Evolutionary conservation across 2,888 invertebrate genomes (phyloP).

Genomic region (Isotomurus palustris): DNA sequence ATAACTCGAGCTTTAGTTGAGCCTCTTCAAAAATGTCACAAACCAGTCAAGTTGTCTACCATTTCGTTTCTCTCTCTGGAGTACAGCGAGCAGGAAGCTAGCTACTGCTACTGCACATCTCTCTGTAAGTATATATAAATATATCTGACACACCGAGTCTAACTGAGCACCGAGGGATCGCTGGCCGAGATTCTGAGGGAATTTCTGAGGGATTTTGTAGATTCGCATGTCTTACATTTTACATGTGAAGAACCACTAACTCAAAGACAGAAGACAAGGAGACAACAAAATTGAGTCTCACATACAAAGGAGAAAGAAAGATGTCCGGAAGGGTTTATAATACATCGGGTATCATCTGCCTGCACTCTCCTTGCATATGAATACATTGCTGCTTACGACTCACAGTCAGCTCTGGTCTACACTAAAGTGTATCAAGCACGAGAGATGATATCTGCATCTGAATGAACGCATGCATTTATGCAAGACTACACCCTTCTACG

Average conservation of each 20-base stretch:
- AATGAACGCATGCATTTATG: slow-evolving; percentile 24
- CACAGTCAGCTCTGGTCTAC: too few relatives aligned
- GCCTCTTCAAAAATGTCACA: slow-evolving; percentile 17
- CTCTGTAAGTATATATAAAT: neutral
- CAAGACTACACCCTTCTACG: slow-evolving; percentile 16
- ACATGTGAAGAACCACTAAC: neutral
- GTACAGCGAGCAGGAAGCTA: too few relatives aligned
- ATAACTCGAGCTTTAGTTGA: slow-evolving; percentile 15
- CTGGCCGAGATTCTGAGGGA: slow-evolving; percentile 4
- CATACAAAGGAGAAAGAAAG: too few relatives aligned
- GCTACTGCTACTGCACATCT: too few relatives aligned
- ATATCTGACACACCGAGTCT: neutral
- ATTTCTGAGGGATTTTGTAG: slow-evolving; percentile 1
- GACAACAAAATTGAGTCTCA: neutral
- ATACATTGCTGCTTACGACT: too few relatives aligned
- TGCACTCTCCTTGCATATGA: neutral
- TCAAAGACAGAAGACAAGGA: neutral
- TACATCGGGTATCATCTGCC: too few relatives aligned
- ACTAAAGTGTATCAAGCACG: too few relatives aligned
- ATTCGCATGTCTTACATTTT: neutral
- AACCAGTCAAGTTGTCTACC: slow-evolving; percentile 1
- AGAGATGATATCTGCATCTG: slow-evolving; percentile 10
- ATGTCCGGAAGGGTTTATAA: too few relatives aligned
- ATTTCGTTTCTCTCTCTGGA: too few relatives aligned
- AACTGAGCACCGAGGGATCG: neutral